These are phyloP conservation scores for Cerastoderma edule DNA, from an alignment of 2,888 invertebrate species.

Conservation along the genomic window DNA sequence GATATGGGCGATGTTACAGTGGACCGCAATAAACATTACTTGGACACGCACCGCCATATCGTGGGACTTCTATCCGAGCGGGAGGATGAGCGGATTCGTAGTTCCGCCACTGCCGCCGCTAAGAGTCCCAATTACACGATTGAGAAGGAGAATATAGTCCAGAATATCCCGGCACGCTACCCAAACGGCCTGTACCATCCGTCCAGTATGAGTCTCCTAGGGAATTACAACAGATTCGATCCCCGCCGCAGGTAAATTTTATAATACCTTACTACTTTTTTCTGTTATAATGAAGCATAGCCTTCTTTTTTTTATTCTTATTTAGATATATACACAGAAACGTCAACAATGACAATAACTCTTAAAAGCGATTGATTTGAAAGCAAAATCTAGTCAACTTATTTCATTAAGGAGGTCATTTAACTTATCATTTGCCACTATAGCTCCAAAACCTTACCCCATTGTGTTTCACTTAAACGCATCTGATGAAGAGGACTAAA, in stretches of 20 bases:
- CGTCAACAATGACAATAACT: too few species aligned
- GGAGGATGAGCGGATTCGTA: constrained; percentile 9
- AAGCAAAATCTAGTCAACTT: too few species aligned
- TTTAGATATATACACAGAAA: too few species aligned
- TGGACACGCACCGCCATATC: constrained; percentile 53
- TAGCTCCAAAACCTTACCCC: too few species aligned
- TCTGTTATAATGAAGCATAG: too few species aligned
- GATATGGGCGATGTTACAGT: constrained; percentile 39
- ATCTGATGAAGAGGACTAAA: too few species aligned
- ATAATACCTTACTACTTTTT: too few species aligned
- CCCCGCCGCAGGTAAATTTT: constrained; percentile 52
- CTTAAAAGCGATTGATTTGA: too few species aligned
- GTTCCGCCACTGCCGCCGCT: constrained; percentile 22
- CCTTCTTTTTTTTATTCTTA: too few species aligned
- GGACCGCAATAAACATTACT: constrained; percentile 50
- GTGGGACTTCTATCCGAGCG: constrained; percentile 51
- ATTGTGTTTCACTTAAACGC: too few species aligned
- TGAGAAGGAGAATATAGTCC: constrained; percentile 59
- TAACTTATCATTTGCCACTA: too few species aligned
- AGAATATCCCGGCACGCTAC: constrained; percentile 49
- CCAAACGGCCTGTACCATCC: constrained; percentile 45
- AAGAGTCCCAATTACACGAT: constrained; percentile 28
- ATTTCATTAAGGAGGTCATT: too few species aligned
- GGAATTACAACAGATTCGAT: constrained; percentile 45
- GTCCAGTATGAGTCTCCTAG: constrained; percentile 26